These are phyloP conservation scores for Gobiocypris rarus DNA, from an alignment of 2,113 vertebrate species.

Conservation along the genomic window DNA sequence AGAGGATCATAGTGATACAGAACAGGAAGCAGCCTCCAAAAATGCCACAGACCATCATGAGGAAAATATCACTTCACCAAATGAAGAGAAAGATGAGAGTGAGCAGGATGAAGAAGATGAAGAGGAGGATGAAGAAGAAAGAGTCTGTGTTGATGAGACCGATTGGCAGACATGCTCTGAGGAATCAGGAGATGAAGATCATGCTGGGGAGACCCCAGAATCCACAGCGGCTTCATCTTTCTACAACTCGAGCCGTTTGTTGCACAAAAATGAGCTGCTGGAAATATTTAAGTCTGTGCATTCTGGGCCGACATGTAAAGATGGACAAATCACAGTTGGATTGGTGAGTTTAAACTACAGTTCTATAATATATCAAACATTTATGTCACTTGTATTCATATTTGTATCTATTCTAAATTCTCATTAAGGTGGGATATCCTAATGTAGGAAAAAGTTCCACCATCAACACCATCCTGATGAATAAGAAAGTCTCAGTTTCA, in stretches of 20 bases:
- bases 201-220: slow-evolving; percentile 36
- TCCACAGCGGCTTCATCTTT: slow-evolving; percentile 56
- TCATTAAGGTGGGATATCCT: slow-evolving; percentile 90
- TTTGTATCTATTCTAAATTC: background rate
- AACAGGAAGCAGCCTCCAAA: slow-evolving; percentile 49
- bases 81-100: slow-evolving; percentile 45
- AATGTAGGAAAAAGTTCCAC: slow-evolving; percentile 98
- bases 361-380: background rate
- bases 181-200: slow-evolving; percentile 62
- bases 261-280: slow-evolving; percentile 86
- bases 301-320: slow-evolving; percentile 77
- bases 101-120: slow-evolving; percentile 61
- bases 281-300: slow-evolving; percentile 83
- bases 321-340: slow-evolving; percentile 89
- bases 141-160: slow-evolving; percentile 80
- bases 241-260: slow-evolving; percentile 84
- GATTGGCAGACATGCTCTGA: slow-evolving; percentile 93
- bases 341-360: slow-evolving; percentile 79
- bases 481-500: slow-evolving; percentile 97
- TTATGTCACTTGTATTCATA: background rate
- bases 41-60: background rate
- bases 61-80: background rate
- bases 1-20: slow-evolving; percentile 68
- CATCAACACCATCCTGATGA: slow-evolving; percentile 94
- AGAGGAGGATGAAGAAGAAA: slow-evolving; percentile 61